A percentile compares a stretch with the other conserved stretches of the same genome.
phyloP scores from a whole-genome alignment of 2,113 vertebrate genomes.

The Cavia aperea region DNA sequence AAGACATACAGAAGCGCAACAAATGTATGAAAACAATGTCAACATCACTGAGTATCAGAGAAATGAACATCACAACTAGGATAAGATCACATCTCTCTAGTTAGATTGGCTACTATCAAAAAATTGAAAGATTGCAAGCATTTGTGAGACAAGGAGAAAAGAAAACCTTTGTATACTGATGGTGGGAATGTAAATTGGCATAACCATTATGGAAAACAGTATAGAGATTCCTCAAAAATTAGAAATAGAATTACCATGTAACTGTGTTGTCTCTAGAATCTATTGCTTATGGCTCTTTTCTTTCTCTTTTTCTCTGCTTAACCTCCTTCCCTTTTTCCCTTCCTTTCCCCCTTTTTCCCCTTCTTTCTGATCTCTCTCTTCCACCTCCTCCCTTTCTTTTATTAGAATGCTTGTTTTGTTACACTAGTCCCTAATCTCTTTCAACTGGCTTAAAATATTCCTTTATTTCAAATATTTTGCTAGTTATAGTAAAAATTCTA shows the following conservation, averaged over 20 bases:
- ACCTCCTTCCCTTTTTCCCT: too few relatives aligned
- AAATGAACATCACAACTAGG: too few relatives aligned
- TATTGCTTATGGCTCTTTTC: background rate
- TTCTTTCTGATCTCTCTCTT: background rate
- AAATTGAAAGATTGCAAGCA: background rate
- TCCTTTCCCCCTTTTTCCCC: background rate
- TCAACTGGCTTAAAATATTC: background rate
- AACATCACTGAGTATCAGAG: background rate
- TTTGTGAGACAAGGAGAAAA: background rate
- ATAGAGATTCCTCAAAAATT: background rate
- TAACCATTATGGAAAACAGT: background rate
- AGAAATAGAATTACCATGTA: background rate
- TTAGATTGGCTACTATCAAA: background rate
- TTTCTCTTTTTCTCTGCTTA: too few relatives aligned
- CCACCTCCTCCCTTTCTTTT: background rate
- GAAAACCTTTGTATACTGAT: background rate
- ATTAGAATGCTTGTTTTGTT: background rate
- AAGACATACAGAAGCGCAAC: background rate
- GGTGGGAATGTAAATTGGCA: background rate
- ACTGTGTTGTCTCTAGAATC: background rate
- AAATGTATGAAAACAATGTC: background rate
- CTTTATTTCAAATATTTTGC: conserved; percentile 37
- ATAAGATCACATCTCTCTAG: background rate
- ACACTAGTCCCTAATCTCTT: background rate
- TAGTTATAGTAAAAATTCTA: background rate